Evolutionary conservation across 2,797 vertebrate species (phyloP), one percentile per base, ranked within the genome.

Genomic region (Pelodytes ibericus): DNA sequence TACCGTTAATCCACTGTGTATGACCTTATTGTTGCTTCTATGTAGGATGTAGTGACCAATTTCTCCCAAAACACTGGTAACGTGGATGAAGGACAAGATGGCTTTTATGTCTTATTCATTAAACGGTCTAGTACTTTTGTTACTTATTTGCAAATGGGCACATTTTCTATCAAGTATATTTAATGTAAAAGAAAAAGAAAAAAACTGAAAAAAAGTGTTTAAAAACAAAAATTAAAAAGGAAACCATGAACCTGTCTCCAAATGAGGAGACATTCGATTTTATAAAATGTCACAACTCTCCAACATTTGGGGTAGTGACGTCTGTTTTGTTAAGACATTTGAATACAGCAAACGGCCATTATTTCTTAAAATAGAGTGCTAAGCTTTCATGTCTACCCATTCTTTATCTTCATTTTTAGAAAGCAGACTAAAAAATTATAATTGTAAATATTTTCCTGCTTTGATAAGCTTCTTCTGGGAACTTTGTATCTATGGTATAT

Each of bases 231-330:
- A 27, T 47, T 13, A 26, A 59, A 24, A 53, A 33, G 20, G 3
- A 22, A 41, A 88, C 86, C 90, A 62, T 59, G 61, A 89, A 85
- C 86, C 81, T 89, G 85, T 94, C 93, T 95, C 89, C 89, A 90
- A 82, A 84, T 88, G 86, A 88, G 92, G 92, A 93, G 93, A 91
- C 74, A 82, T 82, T 84, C 83, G 63, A 91, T 93, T 93, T 94
- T 92, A 86, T 90, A 92, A 88, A 89, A 90, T 70, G 88, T 92
- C 81, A 84, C 90, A 93, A 86, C 87, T 93, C 92, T 95, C 95
- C 95, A 95, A 95, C 93, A 95, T 96, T 95, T 96, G 94, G 95
- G 93, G 94, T 89, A 90, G 90, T 92, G 87, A 93, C 90, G 86
- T 83, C 81, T 86, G 82, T 83, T 27, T 89, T 87, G 84, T 88